A percentile compares a stretch with the other conserved stretches of the same genome.
Evolutionary conservation across 2,113 vertebrate genomes (phyloP).

Genomic region (Poeciliopsis occidentalis): DNA sequence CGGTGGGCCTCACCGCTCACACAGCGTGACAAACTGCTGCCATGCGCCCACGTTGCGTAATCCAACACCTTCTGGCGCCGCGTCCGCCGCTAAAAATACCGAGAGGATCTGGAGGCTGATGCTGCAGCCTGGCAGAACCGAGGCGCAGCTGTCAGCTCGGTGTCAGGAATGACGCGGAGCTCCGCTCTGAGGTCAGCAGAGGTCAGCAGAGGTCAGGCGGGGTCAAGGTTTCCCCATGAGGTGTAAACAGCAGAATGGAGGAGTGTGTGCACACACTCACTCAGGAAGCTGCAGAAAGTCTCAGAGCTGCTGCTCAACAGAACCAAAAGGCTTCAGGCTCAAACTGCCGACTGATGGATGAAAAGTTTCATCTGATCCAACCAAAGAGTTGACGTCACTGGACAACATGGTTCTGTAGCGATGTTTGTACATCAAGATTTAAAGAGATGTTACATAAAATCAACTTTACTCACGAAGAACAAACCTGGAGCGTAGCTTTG

Average conservation of each 20-base stretch:
- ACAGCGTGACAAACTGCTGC: constrained; percentile 40
- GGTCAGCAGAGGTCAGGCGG: neutral
- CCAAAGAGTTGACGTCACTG: no score
- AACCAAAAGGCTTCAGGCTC: neutral
- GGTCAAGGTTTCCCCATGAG: neutral
- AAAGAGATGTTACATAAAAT: no score
- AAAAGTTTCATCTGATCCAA: no score
- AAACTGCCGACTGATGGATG: neutral
- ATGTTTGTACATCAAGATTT: neutral
- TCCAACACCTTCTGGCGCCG: constrained; percentile 58
- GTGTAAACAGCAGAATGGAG: neutral
- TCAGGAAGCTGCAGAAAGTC: neutral
- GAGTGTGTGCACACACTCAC: neutral
- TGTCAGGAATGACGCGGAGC: neutral
- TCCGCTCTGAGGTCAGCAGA: neutral
- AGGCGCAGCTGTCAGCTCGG: neutral
- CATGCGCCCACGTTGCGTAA: constrained; percentile 53
- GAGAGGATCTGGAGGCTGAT: constrained; percentile 49
- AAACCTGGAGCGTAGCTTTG: no score
- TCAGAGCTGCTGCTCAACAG: neutral
- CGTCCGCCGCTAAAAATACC: constrained; percentile 58
- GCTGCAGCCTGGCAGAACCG: neutral
- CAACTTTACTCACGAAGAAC: no score
- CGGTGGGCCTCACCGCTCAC: constrained; percentile 14
- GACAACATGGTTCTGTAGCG: no score